Evolutionary conservation across 2,888 invertebrate species (phyloP), one percentile per base, ranked within the genome.

Genomic region (Uropetala carovei): DNA sequence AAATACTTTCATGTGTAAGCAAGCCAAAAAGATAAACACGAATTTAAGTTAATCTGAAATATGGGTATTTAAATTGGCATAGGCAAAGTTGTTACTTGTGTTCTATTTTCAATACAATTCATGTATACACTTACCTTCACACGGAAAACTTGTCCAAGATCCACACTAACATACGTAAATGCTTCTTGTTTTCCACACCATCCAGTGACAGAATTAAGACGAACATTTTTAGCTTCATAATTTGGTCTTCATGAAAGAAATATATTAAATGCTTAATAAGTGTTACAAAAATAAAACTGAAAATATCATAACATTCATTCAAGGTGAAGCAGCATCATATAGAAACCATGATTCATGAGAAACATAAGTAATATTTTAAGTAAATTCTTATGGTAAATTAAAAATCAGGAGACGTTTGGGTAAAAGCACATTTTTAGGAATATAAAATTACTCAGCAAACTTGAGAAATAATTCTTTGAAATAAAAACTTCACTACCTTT

Each of bases 141-240:
- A 93, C 99, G 96, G 95, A 97, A 98, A n/a, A 99, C 97, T 95
- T 98, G 97, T 81, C 99, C 99, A 93, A 99, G 96, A 95, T 99
- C 99, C 0, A 99, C 99, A 94, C 98, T 99, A 11, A 99, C 98
- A 94, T 99, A 99, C 0, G 99, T 99, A 94, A 99, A 99, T 0
- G 99, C 98, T 95, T 99, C 99, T 95, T 98, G 98, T 94, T 98
- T 99, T n/a, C 98, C 98, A 95, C 99, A 99, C 99, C 99, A 99
- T 27, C 99, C 99, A 85, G 99, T 99, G 5, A 98, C 98, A 0
- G 99, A 98, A 94, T 98, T 98, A 64, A 99, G 95, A 59, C 99
- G 96, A 16, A 99, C 97, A 94, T 99, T 98, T 94, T 96, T 97
- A 0, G 98, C 98, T 96, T 98, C 98, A 94, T 98, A 98, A 94